Base-by-base conservation (phyloP, 2,797 vertebrate species). In the Perdix hodgsoniae region DNA sequence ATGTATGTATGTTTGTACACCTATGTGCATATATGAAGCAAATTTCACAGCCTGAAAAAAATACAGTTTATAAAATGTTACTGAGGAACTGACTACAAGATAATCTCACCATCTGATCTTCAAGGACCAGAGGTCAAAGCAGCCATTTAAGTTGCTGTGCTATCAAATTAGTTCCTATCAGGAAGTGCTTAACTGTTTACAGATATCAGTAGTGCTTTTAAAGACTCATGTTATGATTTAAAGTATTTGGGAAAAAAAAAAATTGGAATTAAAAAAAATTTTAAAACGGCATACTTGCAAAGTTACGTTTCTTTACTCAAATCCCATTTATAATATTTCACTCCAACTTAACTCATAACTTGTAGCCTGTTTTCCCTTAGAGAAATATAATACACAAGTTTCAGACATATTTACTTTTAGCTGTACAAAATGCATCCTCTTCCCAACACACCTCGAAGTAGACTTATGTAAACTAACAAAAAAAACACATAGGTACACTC, bases 51-150 rank as follows among this genome's bases (percentile, higher is more conserved):
- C 52, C n/a, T 83, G 40, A 71, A 71, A 85, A 85, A 17, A 85
- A 65, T 39, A 5, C 29, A 3, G 23, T 47, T 72, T 83, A 74
- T 24, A 29, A 72, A 79, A 1, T 54, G 31, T n/a, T 31, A 49
- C 47, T 82, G 29, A 83, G 39, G 70, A 81, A 80, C 59, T 56
- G 6, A 90, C 33, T 31, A n/a, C 24, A 12, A 49, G 35, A 39
- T 85, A 9, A 64, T 76, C 94, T 97, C 87, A 79, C 63, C 8
- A 56, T 35, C 35, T 88, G 13, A 39, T 91, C 83, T 94, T 96
- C 90, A 92, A 95, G 92, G 89, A 91, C 27, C 8, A 89, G 78
- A 86, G 42, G 69, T 86, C 81, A 94, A 92, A 88, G 80, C 27
- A 81, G 87, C 71, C 88, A 13, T 56, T 94, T 56, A 86, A 94